Evolutionary conservation across 1,140 invertebrate genomes (phyloP).

Genomic region (Nomia melanderi): DNA sequence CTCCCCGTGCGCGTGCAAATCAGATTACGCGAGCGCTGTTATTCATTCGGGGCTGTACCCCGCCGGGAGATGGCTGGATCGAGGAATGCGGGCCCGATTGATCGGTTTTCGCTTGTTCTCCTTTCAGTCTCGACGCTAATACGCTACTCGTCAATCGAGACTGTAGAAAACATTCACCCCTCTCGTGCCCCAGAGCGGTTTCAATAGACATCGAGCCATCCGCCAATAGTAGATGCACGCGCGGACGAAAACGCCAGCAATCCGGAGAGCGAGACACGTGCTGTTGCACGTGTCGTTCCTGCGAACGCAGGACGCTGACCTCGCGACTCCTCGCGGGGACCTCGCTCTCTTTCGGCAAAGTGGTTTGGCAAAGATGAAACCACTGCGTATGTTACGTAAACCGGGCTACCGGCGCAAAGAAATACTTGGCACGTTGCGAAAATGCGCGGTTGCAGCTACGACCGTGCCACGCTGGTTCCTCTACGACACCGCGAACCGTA

Average conservation of each 20-base stretch:
- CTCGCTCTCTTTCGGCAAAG: neutral
- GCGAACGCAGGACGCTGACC: conserved; percentile 35
- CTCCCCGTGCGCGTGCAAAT: conserved; percentile 18
- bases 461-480: neutral
- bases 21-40: conserved; percentile 27
- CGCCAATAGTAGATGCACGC: conserved; percentile 38
- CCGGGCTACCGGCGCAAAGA: neutral
- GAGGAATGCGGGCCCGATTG: no score
- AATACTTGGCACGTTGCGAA: no score
- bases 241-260: conserved; percentile 7
- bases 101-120: no score
- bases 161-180: no score
- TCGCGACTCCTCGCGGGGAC: neutral
- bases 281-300: conserved; percentile 38
- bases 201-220: no score
- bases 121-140: no score
- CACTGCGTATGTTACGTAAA: neutral
- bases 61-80: no score
- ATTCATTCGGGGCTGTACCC: no score
- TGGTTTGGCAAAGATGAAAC: neutral
- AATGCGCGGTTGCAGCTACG: neutral
- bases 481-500: neutral
- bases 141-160: no score
- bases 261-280: conserved; percentile 41
- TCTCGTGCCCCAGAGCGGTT: no score